These are phyloP conservation scores for Eulacestoma nigropectus DNA, from an alignment of 2,113 vertebrate genomes.

Conservation along the genomic window DNA sequence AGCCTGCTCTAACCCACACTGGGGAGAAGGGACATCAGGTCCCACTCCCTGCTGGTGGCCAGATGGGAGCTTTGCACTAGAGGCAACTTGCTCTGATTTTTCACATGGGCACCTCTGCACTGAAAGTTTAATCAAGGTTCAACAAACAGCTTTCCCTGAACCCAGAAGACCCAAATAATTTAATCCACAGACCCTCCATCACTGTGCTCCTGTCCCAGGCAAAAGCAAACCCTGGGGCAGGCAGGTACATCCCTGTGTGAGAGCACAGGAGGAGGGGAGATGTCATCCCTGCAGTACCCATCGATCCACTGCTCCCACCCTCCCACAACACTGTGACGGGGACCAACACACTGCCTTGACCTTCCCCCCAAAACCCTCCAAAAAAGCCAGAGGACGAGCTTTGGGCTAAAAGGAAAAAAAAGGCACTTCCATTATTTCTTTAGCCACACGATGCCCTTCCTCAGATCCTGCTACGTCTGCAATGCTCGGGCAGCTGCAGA, in stretches of 20 bases:
- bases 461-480: background rate
- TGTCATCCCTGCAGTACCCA: background rate
- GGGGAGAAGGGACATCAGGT: background rate
- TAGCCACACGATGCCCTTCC: background rate
- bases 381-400: background rate
- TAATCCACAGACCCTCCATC: background rate
- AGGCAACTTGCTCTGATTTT: background rate
- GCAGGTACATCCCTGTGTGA: background rate
- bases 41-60: background rate
- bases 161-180: background rate
- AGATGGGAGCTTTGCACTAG: background rate
- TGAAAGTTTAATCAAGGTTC: background rate
- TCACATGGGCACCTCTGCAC: fast-evolving
- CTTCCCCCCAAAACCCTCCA: background rate
- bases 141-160: background rate
- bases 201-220: background rate
- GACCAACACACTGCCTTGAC: background rate
- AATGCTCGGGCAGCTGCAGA: background rate
- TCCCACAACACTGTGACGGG: background rate
- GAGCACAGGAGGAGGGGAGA: background rate
- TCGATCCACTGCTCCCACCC: background rate
- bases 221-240: background rate
- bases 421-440: background rate
- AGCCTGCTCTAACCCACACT: background rate
- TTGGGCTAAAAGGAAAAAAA: background rate